Evolutionary conservation across 1,140 invertebrate genomes (phyloP).

Genomic region (Ips nitidus): DNA sequence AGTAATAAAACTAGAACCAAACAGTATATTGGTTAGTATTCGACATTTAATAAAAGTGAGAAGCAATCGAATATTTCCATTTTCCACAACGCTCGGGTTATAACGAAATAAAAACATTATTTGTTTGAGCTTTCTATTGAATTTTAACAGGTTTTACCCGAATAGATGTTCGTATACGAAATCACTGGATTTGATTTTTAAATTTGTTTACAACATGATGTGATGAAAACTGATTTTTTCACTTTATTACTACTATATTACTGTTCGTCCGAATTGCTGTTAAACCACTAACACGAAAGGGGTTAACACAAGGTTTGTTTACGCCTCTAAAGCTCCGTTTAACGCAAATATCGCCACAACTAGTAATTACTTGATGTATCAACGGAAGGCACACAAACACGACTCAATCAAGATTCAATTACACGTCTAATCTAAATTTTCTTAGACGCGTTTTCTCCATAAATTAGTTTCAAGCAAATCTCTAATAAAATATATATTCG

Average conservation of each 20-base stretch:
- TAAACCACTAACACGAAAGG: no score
- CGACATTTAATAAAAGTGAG: background rate
- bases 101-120: conserved; percentile 2
- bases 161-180: background rate
- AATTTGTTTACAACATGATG: background rate
- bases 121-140: conserved; percentile 2
- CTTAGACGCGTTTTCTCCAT: background rate
- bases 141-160: conserved; percentile 1
- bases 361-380: no score
- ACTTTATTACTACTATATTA: no score
- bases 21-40: background rate
- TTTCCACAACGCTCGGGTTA: background rate
- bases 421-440: no score
- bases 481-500: background rate
- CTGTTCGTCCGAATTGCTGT: no score
- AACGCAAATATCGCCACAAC: no score
- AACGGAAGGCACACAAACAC: no score
- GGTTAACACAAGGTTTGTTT: no score
- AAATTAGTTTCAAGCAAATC: background rate
- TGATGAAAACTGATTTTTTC: no score
- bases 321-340: no score
- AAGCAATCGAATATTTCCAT: background rate
- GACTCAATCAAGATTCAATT: no score
- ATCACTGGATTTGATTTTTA: background rate
- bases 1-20: no score